Evolutionary conservation across 37 sponge, comb jelly and placozoan genomes (phyloP).

Genomic region (Diacarnus erythraeanus): DNA sequence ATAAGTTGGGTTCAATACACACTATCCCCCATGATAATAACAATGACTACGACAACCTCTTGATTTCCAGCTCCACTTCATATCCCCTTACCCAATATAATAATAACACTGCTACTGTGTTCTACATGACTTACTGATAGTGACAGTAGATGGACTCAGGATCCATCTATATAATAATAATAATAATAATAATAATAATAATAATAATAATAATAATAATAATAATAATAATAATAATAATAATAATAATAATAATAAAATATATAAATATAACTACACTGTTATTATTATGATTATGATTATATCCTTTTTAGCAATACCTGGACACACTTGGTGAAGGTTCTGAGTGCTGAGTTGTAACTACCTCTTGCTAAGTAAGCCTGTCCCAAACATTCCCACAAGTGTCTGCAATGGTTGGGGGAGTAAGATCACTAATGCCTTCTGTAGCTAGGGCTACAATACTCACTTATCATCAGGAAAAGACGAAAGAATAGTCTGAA

Average conservation of each 20-base stretch:
- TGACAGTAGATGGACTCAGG: conserved; percentile 60
- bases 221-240: too few relatives aligned
- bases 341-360: conserved; percentile 67
- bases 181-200: too few relatives aligned
- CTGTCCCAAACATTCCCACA: conserved; percentile 90
- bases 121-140: conserved; percentile 53
- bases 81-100: too few relatives aligned
- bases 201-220: too few relatives aligned
- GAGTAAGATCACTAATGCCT: neutral
- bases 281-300: too few relatives aligned
- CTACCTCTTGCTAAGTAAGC: conserved; percentile 81
- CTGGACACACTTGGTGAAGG: conserved; percentile 70
- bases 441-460: neutral
- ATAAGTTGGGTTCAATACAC: neutral
- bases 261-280: too few relatives aligned
- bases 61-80: too few relatives aligned
- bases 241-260: too few relatives aligned
- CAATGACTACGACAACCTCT: too few relatives aligned
- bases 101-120: too few relatives aligned
- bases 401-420: conserved; percentile 17
- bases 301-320: too few relatives aligned
- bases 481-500: conserved; percentile 31
- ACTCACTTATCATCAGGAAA: conserved; percentile 35
- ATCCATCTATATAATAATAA: conserved; percentile 42
- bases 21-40: neutral